These are phyloP conservation scores for Drosophila nigromelanica DNA, from an alignment of 1,140 invertebrate genomes.

Conservation along the genomic window DNA sequence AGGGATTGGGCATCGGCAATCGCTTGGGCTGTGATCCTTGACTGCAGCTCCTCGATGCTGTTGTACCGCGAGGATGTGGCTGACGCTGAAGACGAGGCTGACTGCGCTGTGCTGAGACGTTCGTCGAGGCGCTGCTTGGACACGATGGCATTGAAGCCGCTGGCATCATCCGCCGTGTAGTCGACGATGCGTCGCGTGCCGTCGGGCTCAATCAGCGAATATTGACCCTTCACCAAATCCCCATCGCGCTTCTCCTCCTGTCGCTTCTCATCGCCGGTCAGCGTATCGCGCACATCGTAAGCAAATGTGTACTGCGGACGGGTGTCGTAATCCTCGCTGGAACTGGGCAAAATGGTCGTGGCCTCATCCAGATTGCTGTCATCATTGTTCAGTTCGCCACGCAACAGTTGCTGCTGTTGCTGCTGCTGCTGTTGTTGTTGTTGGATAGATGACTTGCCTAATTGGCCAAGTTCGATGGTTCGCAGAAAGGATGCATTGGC, in stretches of 20 bases:
- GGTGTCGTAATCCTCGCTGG: slow-evolving; percentile 85
- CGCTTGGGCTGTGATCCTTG: slow-evolving; percentile 70
- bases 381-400: slow-evolving; percentile 47
- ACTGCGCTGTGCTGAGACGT: slow-evolving; percentile 29
- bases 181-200: slow-evolving; percentile 85
- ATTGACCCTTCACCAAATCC: slow-evolving; percentile 85
- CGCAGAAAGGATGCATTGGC: slow-evolving; percentile 67
- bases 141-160: slow-evolving; percentile 86
- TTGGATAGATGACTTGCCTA: slow-evolving; percentile 57
- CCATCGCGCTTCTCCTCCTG: slow-evolving; percentile 85
- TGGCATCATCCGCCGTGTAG: slow-evolving; percentile 85
- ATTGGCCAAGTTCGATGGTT: slow-evolving; percentile 64
- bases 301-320: slow-evolving; percentile 85
- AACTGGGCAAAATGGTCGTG: slow-evolving; percentile 62
- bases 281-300: slow-evolving; percentile 84
- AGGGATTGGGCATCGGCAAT: slow-evolving; percentile 74
- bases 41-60: slow-evolving; percentile 73
- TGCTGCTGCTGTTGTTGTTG: slow-evolving; percentile 57
- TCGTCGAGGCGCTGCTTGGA: slow-evolving; percentile 85
- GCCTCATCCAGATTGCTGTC: slow-evolving; percentile 47
- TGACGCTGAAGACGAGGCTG: slow-evolving; percentile 15
- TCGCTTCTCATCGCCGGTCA: slow-evolving; percentile 85
- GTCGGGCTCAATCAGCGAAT: slow-evolving; percentile 86
- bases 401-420: slow-evolving; percentile 52
- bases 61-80: slow-evolving; percentile 61